These are phyloP conservation scores for Scolanthus callimorphus DNA, from an alignment of 92 coral and sea anemone species.

Conservation along the genomic window DNA sequence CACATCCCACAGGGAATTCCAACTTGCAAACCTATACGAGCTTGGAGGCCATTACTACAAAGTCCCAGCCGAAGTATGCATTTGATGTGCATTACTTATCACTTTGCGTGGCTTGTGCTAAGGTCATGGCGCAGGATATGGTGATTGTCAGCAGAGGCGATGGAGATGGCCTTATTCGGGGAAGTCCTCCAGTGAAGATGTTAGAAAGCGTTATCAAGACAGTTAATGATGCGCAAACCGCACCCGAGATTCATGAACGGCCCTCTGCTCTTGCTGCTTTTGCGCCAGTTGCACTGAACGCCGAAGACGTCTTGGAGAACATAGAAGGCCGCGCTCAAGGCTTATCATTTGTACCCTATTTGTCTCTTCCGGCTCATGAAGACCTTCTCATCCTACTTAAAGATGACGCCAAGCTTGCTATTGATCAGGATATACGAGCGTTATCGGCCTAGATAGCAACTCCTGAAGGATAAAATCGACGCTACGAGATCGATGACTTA, in stretches of 20 bases:
- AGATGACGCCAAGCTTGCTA: slow-evolving; percentile 50
- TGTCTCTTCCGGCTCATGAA: slow-evolving; percentile 43
- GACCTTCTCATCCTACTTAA: slow-evolving; percentile 29
- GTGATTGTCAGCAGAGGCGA: slow-evolving; percentile 15
- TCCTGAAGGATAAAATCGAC: slow-evolving; percentile 19
- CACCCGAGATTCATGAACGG: no score
- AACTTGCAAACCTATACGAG: no score
- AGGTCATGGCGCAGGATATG: slow-evolving; percentile 29
- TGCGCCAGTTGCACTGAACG: slow-evolving; percentile 12
- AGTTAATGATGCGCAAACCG: slow-evolving; percentile 14
- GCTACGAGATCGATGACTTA: slow-evolving; percentile 40
- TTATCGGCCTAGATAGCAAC: slow-evolving; percentile 24
- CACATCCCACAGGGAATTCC: no score
- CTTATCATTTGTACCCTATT: no score
- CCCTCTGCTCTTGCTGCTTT: no score
- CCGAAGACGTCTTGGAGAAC: slow-evolving; percentile 21
- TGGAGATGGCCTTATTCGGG: slow-evolving; percentile 12
- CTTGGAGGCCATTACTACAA: no score
- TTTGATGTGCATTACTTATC: slow-evolving; percentile 11
- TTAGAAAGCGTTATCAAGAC: slow-evolving; percentile 23
- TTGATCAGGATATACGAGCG: slow-evolving; percentile 35
- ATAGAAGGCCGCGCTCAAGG: slow-evolving; percentile 27
- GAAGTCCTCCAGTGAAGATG: slow-evolving; percentile 34
- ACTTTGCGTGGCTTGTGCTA: no score
- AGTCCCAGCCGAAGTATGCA: slow-evolving; percentile 17